Base-by-base conservation (phyloP, 2,113 vertebrate species). In the Phyllostomus discolor region DNA sequence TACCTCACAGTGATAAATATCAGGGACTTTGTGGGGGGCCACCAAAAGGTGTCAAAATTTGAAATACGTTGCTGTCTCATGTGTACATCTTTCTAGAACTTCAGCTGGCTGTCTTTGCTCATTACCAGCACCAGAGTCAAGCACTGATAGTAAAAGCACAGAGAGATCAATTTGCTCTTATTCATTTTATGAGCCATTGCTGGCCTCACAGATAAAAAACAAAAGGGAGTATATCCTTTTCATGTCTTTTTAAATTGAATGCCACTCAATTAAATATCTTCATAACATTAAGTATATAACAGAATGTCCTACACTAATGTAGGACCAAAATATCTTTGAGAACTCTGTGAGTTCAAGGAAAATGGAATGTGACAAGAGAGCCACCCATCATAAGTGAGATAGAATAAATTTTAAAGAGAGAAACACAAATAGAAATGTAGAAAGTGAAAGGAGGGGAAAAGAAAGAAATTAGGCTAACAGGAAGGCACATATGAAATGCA, bases 401-500 rank as follows among this genome's bases (percentile, higher is more conserved):
- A 20, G 35, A 22, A 22, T 73, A 22, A 12, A 64, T 83, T 43
- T 82, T 64, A 43, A 14, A 75, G 14, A 88, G 26, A 22, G 22
- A 14, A 76, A 90, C 33, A 10, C 38, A 78, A 96, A 1, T 62
- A 50, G 69, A 92, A 50, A 92, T 48, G 31, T 87, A 20, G 28
- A 86, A 82, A 35, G 85, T 10, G 15, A 50, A 84, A 92, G 95
- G 94, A 88, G 24, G 83, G 11, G 73, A 15, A 70, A 75, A n/a
- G 54, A 10, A 7, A 85, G 24, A 12, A 95, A 95, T 91, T 86
- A 90, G 95, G 10, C 90, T 88, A 76, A 92, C 91, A 94, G 93
- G 89, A 95, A 96, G 22, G 8, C 94, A 52, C 96, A 1, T 75
- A 57, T 85, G 93, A 96, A 54, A 89, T 92, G 70, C 90, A 94